These are phyloP conservation scores for Diaperis boleti DNA, from an alignment of 2,888 invertebrate species.

Conservation along the genomic window DNA sequence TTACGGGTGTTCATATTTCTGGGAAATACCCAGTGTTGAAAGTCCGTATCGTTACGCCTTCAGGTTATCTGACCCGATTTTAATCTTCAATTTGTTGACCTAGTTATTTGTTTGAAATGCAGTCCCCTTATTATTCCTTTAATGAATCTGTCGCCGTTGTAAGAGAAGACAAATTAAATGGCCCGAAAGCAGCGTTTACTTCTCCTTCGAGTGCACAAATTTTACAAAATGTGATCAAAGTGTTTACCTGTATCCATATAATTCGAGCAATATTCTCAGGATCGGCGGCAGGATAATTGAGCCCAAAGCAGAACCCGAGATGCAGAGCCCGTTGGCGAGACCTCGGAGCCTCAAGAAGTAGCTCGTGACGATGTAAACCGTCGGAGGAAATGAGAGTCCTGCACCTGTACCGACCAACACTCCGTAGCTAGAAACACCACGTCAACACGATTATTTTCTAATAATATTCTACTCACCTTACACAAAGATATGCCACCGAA, in stretches of 20 bases:
- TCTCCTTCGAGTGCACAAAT: too few species aligned
- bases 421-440: constrained; percentile 75
- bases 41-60: too few species aligned
- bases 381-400: constrained; percentile 88
- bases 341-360: constrained; percentile 85
- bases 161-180: neutral
- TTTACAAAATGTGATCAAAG: neutral
- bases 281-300: constrained; percentile 88
- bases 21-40: too few species aligned
- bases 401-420: constrained; percentile 86
- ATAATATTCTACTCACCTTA: constrained; percentile 72
- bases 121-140: too few species aligned
- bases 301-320: constrained; percentile 89
- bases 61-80: too few species aligned
- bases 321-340: constrained; percentile 88
- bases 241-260: constrained; percentile 81
- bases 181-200: too few species aligned
- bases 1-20: too few species aligned
- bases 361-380: constrained; percentile 90
- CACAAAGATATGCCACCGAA: constrained; percentile 82
- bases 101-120: too few species aligned
- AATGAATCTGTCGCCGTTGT: too few species aligned
- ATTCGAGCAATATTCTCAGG: constrained; percentile 76
- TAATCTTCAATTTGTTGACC: too few species aligned
- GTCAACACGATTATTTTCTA: constrained; percentile 27